These are phyloP conservation scores for Carollia perspicillata DNA, from an alignment of 2,113 vertebrate genomes.

Conservation along the genomic window DNA sequence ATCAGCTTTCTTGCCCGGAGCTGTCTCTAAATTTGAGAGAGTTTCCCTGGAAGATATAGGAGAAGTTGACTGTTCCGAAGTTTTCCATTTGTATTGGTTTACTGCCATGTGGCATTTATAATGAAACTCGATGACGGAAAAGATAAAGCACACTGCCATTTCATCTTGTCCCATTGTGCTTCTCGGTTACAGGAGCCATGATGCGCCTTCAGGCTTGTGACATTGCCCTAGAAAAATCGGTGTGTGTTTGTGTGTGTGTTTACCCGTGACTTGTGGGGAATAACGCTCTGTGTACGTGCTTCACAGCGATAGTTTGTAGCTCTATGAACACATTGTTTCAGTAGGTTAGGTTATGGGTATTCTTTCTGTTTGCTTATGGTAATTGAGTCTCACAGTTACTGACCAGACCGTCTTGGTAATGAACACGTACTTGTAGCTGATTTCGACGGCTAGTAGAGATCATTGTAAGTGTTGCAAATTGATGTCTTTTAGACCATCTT, in stretches of 20 bases:
- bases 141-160: conserved; percentile 46
- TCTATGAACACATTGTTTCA: neutral
- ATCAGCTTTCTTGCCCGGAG: neutral
- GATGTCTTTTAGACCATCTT: neutral
- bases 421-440: neutral
- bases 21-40: conserved; percentile 12
- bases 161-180: neutral
- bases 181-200: conserved; percentile 21
- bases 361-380: neutral
- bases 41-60: neutral
- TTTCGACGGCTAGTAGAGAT: neutral
- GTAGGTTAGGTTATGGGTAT: neutral
- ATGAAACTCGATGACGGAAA: conserved; percentile 34
- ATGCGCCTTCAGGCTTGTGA: neutral
- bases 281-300: neutral
- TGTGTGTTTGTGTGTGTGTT: neutral
- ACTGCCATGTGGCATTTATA: conserved; percentile 24
- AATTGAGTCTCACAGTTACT: neutral
- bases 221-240: neutral
- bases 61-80: neutral
- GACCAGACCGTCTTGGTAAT: neutral
- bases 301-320: neutral
- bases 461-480: neutral
- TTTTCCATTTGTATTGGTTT: conserved; percentile 54
- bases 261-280: neutral